Evolutionary conservation across 2,113 vertebrate species (phyloP).

Genomic region (Dendrocopos noguchii): DNA sequence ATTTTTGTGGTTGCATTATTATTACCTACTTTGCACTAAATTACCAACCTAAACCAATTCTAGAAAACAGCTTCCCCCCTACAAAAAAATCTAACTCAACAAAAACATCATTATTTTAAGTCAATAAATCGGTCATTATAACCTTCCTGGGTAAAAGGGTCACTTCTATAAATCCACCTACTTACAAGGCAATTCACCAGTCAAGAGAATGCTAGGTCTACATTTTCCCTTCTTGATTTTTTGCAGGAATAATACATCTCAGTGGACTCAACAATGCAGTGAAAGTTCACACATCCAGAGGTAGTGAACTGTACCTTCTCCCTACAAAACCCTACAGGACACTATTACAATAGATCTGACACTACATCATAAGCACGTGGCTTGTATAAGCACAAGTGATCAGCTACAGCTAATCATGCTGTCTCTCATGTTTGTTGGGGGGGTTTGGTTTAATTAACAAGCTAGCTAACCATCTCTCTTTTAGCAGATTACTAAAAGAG

Average conservation of each 20-base stretch:
- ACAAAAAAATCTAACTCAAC: slow-evolving; percentile 47
- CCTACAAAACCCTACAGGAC: background rate
- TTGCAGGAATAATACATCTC: slow-evolving; percentile 11
- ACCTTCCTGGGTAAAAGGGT: slow-evolving; percentile 25
- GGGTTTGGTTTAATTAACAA: slow-evolving; percentile 69
- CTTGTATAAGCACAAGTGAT: slow-evolving; percentile 23
- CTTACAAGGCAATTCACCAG: slow-evolving; percentile 33
- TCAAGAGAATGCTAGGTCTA: slow-evolving; percentile 9
- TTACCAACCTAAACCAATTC: background rate
- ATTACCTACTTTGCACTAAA: slow-evolving; percentile 36
- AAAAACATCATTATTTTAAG: slow-evolving; percentile 49
- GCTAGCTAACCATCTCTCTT: slow-evolving; percentile 50
- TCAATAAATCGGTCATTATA: slow-evolving; percentile 53
- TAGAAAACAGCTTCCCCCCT: background rate
- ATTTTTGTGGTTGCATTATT: slow-evolving; percentile 22
- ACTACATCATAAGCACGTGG: background rate
- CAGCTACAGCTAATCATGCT: slow-evolving; percentile 45
- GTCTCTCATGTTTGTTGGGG: background rate
- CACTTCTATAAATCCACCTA: slow-evolving; percentile 13
- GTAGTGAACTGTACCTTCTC: background rate
- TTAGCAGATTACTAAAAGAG: slow-evolving; percentile 58
- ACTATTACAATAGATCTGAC: background rate
- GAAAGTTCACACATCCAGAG: background rate
- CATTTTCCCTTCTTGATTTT: slow-evolving; percentile 16
- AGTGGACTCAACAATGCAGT: slow-evolving; percentile 28